phyloP scores from a whole-genome alignment of 2,797 vertebrate genomes.

The Limnodromus scolopaceus region DNA sequence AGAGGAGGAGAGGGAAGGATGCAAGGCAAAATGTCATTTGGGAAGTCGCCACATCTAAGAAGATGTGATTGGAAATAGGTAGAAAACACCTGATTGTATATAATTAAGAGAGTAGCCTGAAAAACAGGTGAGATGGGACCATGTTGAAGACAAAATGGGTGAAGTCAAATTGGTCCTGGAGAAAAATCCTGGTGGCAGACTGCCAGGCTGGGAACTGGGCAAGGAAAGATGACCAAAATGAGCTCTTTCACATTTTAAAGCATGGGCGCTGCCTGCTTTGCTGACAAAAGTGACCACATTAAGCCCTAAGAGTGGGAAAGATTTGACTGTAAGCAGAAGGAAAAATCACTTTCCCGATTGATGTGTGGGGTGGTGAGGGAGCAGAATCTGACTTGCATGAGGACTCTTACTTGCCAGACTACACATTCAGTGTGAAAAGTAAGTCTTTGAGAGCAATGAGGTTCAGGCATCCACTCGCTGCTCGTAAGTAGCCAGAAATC shows the following conservation, averaged over 20 bases:
- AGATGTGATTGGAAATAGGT: background rate
- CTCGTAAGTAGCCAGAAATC: background rate
- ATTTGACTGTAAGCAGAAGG: background rate
- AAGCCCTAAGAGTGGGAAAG: background rate
- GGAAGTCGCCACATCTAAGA: background rate
- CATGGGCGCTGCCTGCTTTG: background rate
- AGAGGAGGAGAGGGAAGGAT: background rate
- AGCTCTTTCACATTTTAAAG: background rate
- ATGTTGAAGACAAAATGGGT: background rate
- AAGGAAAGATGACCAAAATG: background rate
- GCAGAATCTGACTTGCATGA: background rate
- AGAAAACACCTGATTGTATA: background rate
- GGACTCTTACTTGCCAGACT: rapidly evolving
- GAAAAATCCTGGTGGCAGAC: background rate
- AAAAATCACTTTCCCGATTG: background rate
- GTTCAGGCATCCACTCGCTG: background rate
- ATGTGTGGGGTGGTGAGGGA: background rate
- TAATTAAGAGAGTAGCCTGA: background rate
- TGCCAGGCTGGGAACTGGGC: background rate
- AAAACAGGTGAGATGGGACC: background rate
- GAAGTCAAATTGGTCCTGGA: background rate
- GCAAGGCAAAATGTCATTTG: background rate
- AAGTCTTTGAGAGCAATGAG: background rate
- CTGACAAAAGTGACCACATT: background rate
- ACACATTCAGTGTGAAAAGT: background rate